Evolutionary conservation across 2,113 vertebrate genomes (phyloP).

Genomic region (Elaphurus davidianus): DNA sequence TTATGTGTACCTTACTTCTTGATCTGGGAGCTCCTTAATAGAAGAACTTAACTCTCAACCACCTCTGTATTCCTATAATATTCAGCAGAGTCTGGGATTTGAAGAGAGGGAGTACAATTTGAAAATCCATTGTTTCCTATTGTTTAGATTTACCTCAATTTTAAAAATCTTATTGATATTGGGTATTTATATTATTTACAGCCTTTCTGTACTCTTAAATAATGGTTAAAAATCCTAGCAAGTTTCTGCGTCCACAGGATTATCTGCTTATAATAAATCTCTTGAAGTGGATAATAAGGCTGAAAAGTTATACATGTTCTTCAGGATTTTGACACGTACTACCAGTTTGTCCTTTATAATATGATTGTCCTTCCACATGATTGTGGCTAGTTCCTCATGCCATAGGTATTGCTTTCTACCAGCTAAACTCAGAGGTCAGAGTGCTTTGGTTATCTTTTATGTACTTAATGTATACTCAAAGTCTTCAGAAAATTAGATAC

Average conservation of each 20-base stretch:
- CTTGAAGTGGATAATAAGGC: not conserved
- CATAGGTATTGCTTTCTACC: not conserved
- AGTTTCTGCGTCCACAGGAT: not conserved
- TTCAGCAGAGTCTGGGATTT: not conserved
- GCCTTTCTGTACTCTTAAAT: not conserved
- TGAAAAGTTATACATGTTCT: not conserved
- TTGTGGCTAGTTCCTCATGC: not conserved
- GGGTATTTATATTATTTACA: not conserved
- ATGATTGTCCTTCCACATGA: not conserved
- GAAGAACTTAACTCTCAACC: not conserved
- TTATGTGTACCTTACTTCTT: not conserved
- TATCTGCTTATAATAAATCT: not conserved
- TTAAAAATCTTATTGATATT: not conserved
- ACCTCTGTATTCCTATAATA: not conserved
- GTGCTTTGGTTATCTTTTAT: not conserved
- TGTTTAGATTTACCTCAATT: not conserved
- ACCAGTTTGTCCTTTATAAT: not conserved
- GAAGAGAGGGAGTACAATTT: not conserved
- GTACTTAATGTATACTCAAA: not conserved
- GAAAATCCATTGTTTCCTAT: not conserved
- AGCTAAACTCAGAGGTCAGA: not conserved
- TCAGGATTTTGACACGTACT: not conserved
- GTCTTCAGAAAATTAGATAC: constrained; percentile 2
- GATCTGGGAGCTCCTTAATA: not conserved
- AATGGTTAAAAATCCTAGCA: not conserved